Evolutionary conservation across 2,888 invertebrate genomes (phyloP).

Genomic region (Arge pagana): DNA sequence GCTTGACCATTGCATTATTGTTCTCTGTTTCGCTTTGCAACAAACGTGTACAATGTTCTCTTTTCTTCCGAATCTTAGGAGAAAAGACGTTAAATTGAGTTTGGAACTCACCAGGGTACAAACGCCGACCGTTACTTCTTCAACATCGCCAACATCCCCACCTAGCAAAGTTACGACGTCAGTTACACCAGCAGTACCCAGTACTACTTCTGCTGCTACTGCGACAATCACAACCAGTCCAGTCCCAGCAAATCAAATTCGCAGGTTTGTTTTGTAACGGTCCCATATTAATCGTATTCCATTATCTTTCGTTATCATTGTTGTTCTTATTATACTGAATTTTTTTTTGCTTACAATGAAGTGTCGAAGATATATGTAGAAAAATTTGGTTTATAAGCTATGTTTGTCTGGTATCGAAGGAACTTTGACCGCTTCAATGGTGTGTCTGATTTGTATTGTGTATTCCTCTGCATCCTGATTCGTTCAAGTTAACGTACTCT

Average conservation of each 20-base stretch:
- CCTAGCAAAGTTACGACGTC: conserved; percentile 30
- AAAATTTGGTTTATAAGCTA: no score
- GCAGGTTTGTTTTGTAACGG: conserved; percentile 46
- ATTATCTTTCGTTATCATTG: background rate
- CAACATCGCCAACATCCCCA: conserved; percentile 48
- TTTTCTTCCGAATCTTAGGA: conserved; percentile 36
- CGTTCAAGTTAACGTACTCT: no score
- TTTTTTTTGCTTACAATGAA: no score
- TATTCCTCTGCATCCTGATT: no score
- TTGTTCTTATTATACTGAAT: conserved; percentile 24
- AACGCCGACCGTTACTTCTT: conserved; percentile 51
- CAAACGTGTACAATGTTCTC: no score
- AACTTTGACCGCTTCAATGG: no score
- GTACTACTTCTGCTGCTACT: conserved; percentile 61
- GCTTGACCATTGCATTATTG: conserved; percentile 1
- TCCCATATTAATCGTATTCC: background rate
- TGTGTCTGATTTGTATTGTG: no score
- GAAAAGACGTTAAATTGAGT: conserved; percentile 55
- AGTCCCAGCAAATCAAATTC: conserved; percentile 54
- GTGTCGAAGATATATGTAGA: no score
- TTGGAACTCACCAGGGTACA: conserved; percentile 53
- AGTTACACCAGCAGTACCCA: conserved; percentile 57
- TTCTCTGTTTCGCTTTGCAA: no score
- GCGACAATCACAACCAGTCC: conserved; percentile 60
- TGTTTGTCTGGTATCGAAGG: no score